A percentile compares a stretch with the other conserved stretches of the same genome.
phyloP scores from a whole-genome alignment of 2,888 invertebrate genomes.

The Phortica magna region DNA sequence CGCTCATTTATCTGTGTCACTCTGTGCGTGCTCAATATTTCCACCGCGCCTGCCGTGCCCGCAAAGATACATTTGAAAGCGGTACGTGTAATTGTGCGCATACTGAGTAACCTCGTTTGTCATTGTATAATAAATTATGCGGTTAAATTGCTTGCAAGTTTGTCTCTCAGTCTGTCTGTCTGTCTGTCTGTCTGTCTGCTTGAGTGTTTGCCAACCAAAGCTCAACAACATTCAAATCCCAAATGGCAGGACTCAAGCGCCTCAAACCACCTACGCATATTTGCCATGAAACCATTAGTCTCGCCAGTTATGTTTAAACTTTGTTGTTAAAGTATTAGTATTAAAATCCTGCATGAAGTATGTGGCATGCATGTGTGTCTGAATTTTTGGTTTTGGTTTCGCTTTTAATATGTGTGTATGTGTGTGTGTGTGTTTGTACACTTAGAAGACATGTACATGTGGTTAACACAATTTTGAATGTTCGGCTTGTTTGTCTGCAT shows the following conservation, averaged over 20 bases:
- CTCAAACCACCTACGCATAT: not conserved
- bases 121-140: slow-evolving; percentile 65
- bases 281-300: not conserved
- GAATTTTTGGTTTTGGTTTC: not conserved
- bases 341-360: not conserved
- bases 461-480: not conserved
- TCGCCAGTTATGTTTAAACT: slow-evolving; percentile 13
- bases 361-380: not conserved
- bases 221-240: not conserved
- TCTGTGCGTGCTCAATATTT: slow-evolving; percentile 25
- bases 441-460: not conserved
- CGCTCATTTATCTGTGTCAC: slow-evolving; percentile 66
- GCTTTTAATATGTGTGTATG: too few relatives aligned
- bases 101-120: slow-evolving; percentile 62
- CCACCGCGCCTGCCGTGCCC: not conserved
- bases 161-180: slow-evolving; percentile 17
- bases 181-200: not conserved
- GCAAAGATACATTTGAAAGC: slow-evolving; percentile 4
- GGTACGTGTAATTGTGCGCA: slow-evolving; percentile 61
- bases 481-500: not conserved
- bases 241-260: not conserved
- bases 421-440: too few relatives aligned
- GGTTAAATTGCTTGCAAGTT: slow-evolving; percentile 62
- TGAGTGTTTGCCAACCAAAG: not conserved
- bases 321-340: slow-evolving; percentile 18